Percentiles rank a stretch among this genome's conserved stretches.
Evolutionary conservation across 2,797 vertebrate species (phyloP).

Genomic region (Scomberomorus guttatus): DNA sequence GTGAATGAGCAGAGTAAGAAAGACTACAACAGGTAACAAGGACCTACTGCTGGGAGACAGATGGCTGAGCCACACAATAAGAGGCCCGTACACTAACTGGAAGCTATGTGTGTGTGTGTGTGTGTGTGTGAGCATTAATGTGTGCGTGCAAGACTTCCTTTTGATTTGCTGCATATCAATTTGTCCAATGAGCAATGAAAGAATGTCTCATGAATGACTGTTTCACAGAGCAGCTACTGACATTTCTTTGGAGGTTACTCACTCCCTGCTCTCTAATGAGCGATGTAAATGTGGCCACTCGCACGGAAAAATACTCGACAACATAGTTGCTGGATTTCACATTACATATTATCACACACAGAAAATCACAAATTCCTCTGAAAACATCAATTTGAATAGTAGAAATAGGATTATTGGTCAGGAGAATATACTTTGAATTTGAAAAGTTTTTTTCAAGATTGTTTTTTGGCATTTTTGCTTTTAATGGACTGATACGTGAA

Average conservation of each 20-base stretch:
- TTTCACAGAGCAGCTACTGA: constrained; percentile 61
- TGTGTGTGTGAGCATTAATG: constrained; percentile 16
- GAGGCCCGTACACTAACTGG: constrained; percentile 69
- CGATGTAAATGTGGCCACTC: constrained; percentile 26
- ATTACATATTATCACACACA: not conserved
- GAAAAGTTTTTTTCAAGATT: not conserved
- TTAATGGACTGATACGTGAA: not conserved
- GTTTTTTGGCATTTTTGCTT: too few species aligned
- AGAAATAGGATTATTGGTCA: not conserved
- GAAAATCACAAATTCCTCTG: not conserved
- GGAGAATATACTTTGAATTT: not conserved
- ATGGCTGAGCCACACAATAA: constrained; percentile 80
- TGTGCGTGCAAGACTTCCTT: constrained; percentile 52
- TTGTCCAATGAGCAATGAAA: constrained; percentile 76
- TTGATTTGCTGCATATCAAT: constrained; percentile 71
- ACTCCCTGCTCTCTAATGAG: constrained; percentile 58
- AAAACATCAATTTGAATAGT: not conserved
- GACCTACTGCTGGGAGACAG: constrained; percentile 84
- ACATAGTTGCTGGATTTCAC: constrained; percentile 2
- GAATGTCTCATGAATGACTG: constrained; percentile 70
- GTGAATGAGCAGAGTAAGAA: constrained; percentile 78
- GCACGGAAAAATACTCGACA: not conserved
- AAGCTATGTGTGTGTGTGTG: constrained; percentile 43
- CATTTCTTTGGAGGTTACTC: constrained; percentile 61
- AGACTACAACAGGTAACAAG: constrained; percentile 85